Evolutionary conservation across 2,888 invertebrate species (phyloP).

Genomic region (Tiliacea aurago): DNA sequence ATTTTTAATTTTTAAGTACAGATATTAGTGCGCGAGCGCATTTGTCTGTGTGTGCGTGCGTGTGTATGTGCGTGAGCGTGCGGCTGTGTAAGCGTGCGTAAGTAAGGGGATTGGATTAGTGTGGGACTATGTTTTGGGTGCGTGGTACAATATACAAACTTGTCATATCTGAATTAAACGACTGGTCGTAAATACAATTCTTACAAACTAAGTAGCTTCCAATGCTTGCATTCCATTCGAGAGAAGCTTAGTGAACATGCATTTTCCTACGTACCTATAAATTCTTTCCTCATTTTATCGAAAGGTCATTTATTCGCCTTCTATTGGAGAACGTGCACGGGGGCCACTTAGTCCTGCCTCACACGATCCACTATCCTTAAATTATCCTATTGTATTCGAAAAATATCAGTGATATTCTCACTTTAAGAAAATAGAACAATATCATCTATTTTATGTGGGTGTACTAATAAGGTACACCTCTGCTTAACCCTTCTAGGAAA

Average conservation of each 20-base stretch:
- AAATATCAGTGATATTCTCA: background rate
- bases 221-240: slow-evolving; percentile 60
- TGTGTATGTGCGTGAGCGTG: too few relatives aligned
- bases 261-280: slow-evolving; percentile 79
- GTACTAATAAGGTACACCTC: background rate
- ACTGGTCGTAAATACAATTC: slow-evolving; percentile 55
- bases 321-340: slow-evolving; percentile 77
- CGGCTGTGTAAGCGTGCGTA: too few relatives aligned
- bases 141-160: too few relatives aligned
- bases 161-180: too few relatives aligned
- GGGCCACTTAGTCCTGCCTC: slow-evolving; percentile 58
- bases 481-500: too few relatives aligned
- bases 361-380: slow-evolving; percentile 53
- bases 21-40: too few relatives aligned
- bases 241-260: slow-evolving; percentile 73
- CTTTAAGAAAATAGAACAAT: background rate
- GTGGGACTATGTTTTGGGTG: too few relatives aligned
- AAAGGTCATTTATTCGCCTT: slow-evolving; percentile 85
- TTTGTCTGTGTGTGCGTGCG: too few relatives aligned
- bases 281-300: slow-evolving; percentile 84
- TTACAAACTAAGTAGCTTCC: slow-evolving; percentile 51
- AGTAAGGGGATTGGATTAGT: too few relatives aligned
- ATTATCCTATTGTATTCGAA: background rate
- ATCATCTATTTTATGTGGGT: background rate
- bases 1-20: too few relatives aligned